A percentile compares a stretch with the other conserved stretches of the same genome.
Evolutionary conservation across 2,888 invertebrate genomes (phyloP).

Genomic region (Hypolimnas misippus): DNA sequence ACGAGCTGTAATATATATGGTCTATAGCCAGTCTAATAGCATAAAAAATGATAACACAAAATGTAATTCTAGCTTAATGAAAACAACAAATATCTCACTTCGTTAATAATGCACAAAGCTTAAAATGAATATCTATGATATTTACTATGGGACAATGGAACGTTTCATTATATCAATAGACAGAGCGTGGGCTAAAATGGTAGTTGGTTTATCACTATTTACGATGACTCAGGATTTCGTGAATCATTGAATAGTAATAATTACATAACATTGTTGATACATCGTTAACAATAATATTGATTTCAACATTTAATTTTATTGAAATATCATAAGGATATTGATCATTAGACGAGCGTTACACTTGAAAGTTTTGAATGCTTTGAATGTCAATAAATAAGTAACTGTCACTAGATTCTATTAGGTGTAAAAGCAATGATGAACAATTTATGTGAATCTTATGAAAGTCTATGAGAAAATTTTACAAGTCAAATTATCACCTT

Average conservation of each 20-base stretch:
- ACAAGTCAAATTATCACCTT: too few relatives aligned
- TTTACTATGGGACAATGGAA: neutral
- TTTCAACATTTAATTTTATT: neutral
- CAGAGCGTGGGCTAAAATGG: constrained; percentile 28
- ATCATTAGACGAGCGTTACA: too few relatives aligned
- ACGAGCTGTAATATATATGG: too few relatives aligned
- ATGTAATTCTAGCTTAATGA: neutral
- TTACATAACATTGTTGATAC: constrained; percentile 10
- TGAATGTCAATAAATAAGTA: too few relatives aligned
- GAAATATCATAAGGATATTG: neutral
- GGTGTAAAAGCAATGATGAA: too few relatives aligned
- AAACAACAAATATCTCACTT: neutral
- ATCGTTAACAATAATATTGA: neutral
- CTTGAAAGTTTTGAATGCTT: too few relatives aligned
- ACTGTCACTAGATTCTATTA: too few relatives aligned
- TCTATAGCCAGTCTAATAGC: too few relatives aligned
- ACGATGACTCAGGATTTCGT: constrained; percentile 23
- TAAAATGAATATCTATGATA: neutral
- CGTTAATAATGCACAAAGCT: neutral
- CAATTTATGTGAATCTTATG: too few relatives aligned
- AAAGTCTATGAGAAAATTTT: too few relatives aligned
- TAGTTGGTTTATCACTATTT: constrained; percentile 15
- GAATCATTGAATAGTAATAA: constrained; percentile 21
- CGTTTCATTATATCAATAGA: constrained; percentile 23
- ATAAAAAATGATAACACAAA: neutral